phyloP scores from a whole-genome alignment of 23 tunicate genomes.

The Styela plicata region DNA sequence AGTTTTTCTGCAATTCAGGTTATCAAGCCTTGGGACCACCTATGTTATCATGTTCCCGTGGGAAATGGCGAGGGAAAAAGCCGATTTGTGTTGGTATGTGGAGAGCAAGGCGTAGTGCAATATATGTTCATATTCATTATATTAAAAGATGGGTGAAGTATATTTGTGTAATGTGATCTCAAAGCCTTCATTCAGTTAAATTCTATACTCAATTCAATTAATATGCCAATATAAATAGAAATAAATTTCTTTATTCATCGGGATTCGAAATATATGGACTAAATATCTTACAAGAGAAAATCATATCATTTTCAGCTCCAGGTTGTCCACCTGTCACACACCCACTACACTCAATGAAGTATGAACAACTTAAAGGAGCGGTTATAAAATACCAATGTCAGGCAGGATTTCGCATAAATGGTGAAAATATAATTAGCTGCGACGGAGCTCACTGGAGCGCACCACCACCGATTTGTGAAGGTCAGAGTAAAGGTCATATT shows the following conservation, averaged over 20 bases:
- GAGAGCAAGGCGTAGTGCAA: no score
- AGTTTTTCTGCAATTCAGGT: neutral
- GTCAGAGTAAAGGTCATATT: neutral
- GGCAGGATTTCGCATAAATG: neutral
- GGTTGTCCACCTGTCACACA: neutral
- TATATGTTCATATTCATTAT: no score
- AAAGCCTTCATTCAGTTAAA: no score
- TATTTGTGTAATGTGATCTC: no score
- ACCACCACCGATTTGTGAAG: neutral
- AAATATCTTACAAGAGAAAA: no score
- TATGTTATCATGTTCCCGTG: neutral
- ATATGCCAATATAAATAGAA: no score
- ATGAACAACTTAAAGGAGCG: neutral
- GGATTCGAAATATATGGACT: no score
- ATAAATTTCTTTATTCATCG: no score
- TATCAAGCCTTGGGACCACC: neutral
- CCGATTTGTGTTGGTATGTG: neutral
- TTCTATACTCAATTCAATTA: no score
- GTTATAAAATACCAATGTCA: neutral
- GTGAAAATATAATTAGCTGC: neutral
- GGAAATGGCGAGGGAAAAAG: slow-evolving; percentile 4
- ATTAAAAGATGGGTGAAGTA: no score
- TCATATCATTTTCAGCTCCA: slow-evolving; percentile 3
- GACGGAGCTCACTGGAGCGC: slow-evolving; percentile 7
- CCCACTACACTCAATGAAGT: neutral